phyloP scores from a whole-genome alignment of 2,888 invertebrate species.

The Erebia ligea region DNA sequence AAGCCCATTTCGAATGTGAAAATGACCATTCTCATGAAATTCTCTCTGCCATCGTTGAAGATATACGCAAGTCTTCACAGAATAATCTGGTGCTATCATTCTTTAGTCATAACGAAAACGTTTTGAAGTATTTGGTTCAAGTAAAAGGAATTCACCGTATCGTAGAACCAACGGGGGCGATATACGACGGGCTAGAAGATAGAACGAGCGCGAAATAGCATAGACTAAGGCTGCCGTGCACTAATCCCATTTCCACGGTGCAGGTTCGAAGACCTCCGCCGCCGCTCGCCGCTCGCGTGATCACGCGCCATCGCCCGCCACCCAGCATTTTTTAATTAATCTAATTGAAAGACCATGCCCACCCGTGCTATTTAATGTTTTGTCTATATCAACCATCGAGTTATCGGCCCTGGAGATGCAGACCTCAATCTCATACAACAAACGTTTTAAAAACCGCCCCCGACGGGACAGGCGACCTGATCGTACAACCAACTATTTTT shows the following conservation, averaged over 20 bases:
- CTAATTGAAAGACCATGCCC: constrained; percentile 63
- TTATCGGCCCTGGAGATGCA: not conserved
- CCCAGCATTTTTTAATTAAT: constrained; percentile 60
- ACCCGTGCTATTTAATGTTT: constrained; percentile 44
- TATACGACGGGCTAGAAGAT: constrained; percentile 53
- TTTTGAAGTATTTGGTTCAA: too few relatives aligned
- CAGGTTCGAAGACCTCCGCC: constrained; percentile 70
- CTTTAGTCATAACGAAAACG: too few relatives aligned
- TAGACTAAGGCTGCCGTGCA: constrained; percentile 65
- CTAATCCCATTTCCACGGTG: constrained; percentile 78
- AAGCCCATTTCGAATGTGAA: too few relatives aligned
- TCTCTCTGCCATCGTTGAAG: too few relatives aligned
- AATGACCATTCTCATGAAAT: too few relatives aligned
- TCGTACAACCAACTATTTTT: too few relatives aligned
- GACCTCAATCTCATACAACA: not conserved
- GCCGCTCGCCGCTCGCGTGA: constrained; percentile 58
- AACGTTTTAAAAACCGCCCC: not conserved
- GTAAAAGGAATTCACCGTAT: constrained; percentile 41
- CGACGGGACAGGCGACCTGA: too few relatives aligned
- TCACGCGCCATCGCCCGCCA: constrained; percentile 50
- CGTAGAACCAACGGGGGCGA: constrained; percentile 31
- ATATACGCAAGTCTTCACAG: too few relatives aligned
- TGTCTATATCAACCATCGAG: constrained; percentile 7
- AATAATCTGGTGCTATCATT: too few relatives aligned
- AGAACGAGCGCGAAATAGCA: constrained; percentile 68